Evolutionary conservation across 2,113 vertebrate genomes (phyloP).

Genomic region (Podocnemis expansa): DNA sequence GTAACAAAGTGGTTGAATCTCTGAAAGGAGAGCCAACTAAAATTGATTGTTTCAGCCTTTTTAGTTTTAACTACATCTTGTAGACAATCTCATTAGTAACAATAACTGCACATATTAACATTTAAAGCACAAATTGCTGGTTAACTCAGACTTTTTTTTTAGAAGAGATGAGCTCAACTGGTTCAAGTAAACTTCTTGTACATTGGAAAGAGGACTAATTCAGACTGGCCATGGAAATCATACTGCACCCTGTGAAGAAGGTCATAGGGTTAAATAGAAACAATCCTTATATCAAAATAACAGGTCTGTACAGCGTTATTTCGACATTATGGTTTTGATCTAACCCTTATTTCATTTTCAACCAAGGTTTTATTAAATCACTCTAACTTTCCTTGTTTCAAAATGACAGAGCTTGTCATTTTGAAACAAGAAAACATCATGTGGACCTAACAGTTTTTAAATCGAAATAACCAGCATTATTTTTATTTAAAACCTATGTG

Average conservation of each 20-base stretch:
- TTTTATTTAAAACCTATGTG: no score
- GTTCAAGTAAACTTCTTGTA: neutral
- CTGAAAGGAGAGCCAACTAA: neutral
- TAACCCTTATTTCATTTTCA: no score
- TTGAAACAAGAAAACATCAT: no score
- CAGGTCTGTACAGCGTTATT: no score
- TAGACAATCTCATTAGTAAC: neutral
- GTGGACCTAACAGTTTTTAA: no score
- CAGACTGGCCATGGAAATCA: neutral
- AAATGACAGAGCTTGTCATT: no score
- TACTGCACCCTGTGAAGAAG: neutral
- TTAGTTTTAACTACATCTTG: neutral
- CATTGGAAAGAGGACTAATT: neutral
- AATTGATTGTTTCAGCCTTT: neutral
- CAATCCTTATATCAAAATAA: no score
- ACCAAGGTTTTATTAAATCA: no score
- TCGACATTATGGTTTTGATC: no score
- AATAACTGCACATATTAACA: neutral
- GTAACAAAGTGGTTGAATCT: neutral
- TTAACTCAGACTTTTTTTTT: fast-evolving
- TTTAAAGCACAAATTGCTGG: fast-evolving
- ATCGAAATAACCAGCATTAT: no score
- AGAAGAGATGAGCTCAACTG: neutral
- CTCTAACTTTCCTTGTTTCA: no score
- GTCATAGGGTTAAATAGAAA: no score